Base-by-base conservation (phyloP, 2,113 vertebrate genomes). In the Saguinus imperator region DNA sequence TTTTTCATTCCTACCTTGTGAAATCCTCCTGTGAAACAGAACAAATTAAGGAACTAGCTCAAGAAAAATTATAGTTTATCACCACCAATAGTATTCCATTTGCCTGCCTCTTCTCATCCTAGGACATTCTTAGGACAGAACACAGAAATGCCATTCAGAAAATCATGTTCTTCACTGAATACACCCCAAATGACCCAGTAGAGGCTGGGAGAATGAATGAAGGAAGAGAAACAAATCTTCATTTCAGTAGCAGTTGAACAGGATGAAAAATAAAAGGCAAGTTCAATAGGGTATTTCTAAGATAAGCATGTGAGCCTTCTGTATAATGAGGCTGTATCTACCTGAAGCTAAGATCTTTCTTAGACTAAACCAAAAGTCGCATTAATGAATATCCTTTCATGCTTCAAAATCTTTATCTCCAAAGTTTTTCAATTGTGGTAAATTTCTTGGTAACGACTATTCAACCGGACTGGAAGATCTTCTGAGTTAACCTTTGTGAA, bases 1-100 rank as follows among this genome's bases (percentile, higher is more conserved):
- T 77, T 84, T 95, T 95, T 90, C 50, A 93, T 50, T 82, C 21
- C 29, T 72, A 48, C 50, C 55, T 92, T 87, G 58, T 87, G 52
- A 96, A 95, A 96, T 79, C 25, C 27, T 79, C 37, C 83, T 77
- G 57, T 76, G 35, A 96, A 89, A 94, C 13, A 87, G 57, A 94
- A 75, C 0, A 70, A 40, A 25, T 48, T 88, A 68, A 21, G 7
- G 27, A 93, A 58, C 48, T 4, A 76, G 43, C 32, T 94, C 48
- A 81, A 37, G 40, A 1, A 25, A 75, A 94, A 57, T 25, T 52
- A 92, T 37, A 92, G 1, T 6, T 87, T 58, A 94, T 0, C 48
- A 57, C 35, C 50, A 82, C 32, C 64, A 83, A 23, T 1, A 91
- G 2, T 4, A 43, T 75, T 80, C 35, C 35, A 40, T 57, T 64